Evolutionary conservation across 2,888 invertebrate species (phyloP).

Genomic region (Ditula angustiorana): DNA sequence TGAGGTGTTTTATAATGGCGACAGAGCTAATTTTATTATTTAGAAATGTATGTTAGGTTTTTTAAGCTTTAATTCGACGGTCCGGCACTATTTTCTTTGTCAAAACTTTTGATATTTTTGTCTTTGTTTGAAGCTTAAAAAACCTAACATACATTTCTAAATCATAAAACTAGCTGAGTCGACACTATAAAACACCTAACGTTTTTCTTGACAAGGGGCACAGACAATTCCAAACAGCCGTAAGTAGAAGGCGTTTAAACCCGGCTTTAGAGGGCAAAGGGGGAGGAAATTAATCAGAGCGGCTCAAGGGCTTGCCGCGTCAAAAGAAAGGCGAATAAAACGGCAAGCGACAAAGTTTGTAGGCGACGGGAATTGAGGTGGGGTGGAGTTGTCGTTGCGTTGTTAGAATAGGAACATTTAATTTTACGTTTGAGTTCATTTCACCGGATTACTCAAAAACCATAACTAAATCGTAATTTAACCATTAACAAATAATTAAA

Average conservation of each 20-base stretch:
- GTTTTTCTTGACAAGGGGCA: slow-evolving; percentile 19
- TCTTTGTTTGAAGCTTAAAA: neutral
- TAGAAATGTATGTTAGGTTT: too few species aligned
- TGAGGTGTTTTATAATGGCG: too few species aligned
- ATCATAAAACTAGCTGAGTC: neutral
- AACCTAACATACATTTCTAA: neutral
- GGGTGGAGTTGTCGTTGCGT: slow-evolving; percentile 53
- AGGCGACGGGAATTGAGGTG: slow-evolving; percentile 46
- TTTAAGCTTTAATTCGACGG: too few species aligned
- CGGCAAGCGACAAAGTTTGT: slow-evolving; percentile 83
- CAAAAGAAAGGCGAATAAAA: slow-evolving; percentile 86
- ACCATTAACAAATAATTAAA: too few species aligned
- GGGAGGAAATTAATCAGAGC: slow-evolving; percentile 81
- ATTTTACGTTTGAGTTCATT: too few species aligned
- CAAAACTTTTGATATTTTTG: too few species aligned
- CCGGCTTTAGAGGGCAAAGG: slow-evolving; percentile 53
- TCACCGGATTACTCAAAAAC: too few species aligned
- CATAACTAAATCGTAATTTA: too few species aligned
- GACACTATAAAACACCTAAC: slow-evolving; percentile 20
- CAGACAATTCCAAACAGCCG: slow-evolving; percentile 36
- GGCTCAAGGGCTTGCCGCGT: slow-evolving; percentile 82
- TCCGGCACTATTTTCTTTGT: too few species aligned
- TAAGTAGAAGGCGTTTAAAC: slow-evolving; percentile 45
- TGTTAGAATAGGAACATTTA: too few species aligned
- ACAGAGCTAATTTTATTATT: too few species aligned